These are phyloP conservation scores for Rhagium mordax DNA, from an alignment of 2,888 invertebrate species.

Conservation along the genomic window DNA sequence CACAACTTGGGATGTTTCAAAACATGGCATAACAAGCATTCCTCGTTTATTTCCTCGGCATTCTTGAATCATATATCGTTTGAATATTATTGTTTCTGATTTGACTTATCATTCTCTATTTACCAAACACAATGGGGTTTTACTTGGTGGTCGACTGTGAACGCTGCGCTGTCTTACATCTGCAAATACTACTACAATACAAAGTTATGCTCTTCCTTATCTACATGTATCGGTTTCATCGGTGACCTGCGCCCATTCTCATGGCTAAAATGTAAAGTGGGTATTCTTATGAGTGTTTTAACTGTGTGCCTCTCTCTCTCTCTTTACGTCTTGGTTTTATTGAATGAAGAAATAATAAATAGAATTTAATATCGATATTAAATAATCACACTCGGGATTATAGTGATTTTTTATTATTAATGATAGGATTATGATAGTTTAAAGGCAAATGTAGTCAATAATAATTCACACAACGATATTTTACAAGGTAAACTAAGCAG, in stretches of 20 bases:
- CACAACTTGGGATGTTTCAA: background rate
- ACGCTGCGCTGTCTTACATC: constrained; percentile 34
- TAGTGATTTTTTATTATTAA: background rate
- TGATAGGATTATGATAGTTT: background rate
- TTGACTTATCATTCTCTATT: constrained; percentile 43
- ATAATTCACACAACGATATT: too few species aligned
- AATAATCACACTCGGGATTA: background rate
- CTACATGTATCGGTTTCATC: constrained; percentile 43
- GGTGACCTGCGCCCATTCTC: constrained; percentile 40
- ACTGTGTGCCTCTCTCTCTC: background rate
- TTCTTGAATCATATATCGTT: constrained; percentile 11
- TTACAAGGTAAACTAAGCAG: too few species aligned
- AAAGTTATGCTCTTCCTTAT: constrained; percentile 45
- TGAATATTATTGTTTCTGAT: constrained; percentile 33
- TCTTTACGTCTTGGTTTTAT: background rate
- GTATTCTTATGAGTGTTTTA: background rate
- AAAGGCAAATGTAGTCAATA: background rate
- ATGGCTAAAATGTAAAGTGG: constrained; percentile 30
- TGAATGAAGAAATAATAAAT: background rate
- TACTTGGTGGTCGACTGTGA: constrained; percentile 39
- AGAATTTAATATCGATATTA: background rate
- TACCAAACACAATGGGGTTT: constrained; percentile 43
- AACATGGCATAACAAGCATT: background rate
- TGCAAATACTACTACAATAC: constrained; percentile 46
- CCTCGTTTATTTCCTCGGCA: background rate